Base-by-base conservation (phyloP, 2,797 vertebrate species). In the Pangasius sanitwongsei region DNA sequence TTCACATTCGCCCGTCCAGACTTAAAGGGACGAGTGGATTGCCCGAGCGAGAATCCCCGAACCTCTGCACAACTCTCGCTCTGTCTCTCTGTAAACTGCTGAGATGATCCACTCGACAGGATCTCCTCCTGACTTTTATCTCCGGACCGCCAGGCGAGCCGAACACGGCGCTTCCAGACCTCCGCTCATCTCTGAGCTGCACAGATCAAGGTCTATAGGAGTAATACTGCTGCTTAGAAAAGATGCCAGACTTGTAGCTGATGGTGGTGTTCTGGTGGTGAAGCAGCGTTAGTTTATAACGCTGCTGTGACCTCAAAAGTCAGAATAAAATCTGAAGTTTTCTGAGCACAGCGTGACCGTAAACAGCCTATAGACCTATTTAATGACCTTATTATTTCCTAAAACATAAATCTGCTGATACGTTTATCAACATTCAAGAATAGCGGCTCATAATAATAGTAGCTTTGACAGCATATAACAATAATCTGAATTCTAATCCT, bases 81-180 rank as follows among this genome's bases (percentile, higher is more conserved):
- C 95, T 96, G 95, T 97, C 95, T 88, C 93, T 95, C 95, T 96
- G 96, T 96, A 95, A 96, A 96, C 95, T 95, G 94, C 93, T 91
- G 88, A 96, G 96, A 96, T 96, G 96, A 96, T 96, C 96, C 96
- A 94, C 95, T 96, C 96, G 95, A 96, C 96, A 96, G 96, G 96
- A 97, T 97, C 95, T 96, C 95, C 93, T 93, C 92, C 92, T 89
- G 86, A 91, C 93, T 95, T 96, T 96, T 95, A 96, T 96, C 95
- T 95, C 85, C 92, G 88, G 90, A 95, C 90, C 13, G 20, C 59
- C 81, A 83, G 59, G 65, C 59, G 37, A 65, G 81, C 37, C 7
- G 59, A 83, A 44, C 59, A 63, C 8, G 59, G 3, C n/a, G 41
- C 81, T 65, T 59, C 8, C 53, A 81, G 55, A 37, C 53, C 53